phyloP scores from a whole-genome alignment of 1,140 invertebrate species.

The Meloidogyne hapla region DNA sequence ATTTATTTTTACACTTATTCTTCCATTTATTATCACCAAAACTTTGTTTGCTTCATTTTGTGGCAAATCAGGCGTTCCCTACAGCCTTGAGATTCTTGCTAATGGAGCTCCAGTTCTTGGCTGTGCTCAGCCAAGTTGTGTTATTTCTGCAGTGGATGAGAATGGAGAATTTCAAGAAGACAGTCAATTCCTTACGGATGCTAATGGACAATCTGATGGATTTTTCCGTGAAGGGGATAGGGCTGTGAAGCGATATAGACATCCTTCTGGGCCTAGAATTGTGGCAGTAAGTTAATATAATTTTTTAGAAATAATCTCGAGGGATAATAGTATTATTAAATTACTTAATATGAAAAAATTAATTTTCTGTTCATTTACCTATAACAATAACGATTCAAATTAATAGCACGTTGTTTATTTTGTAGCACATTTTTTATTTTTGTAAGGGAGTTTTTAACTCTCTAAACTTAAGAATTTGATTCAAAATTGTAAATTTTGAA shows the following conservation, averaged over 20 bases:
- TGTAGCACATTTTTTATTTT: too few relatives aligned
- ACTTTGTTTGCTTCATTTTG: conserved; percentile 46
- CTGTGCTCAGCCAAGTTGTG: conserved; percentile 59
- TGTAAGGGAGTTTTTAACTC: too few relatives aligned
- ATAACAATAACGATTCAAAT: too few relatives aligned
- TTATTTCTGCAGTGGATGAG: conserved; percentile 46
- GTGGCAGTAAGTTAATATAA: conserved; percentile 43
- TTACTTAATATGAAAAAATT: too few relatives aligned
- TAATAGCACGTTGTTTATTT: too few relatives aligned
- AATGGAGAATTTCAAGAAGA: conserved; percentile 49
- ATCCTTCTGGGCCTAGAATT: conserved; percentile 47
- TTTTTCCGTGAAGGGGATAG: conserved; percentile 60
- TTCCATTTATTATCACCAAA: neutral
- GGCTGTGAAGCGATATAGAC: conserved; percentile 44
- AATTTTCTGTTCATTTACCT: too few relatives aligned
- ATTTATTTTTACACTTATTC: neutral
- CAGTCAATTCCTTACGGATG: conserved; percentile 53
- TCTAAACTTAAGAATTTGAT: too few relatives aligned
- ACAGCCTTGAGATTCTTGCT: conserved; percentile 48
- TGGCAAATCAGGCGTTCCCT: conserved; percentile 57
- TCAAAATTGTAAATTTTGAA: too few relatives aligned
- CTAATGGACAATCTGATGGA: conserved; percentile 54
- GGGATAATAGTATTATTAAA: too few relatives aligned
- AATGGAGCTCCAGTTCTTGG: conserved; percentile 59
- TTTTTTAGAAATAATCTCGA: too few relatives aligned